Evolutionary conservation across 2,797 vertebrate genomes (phyloP).

Genomic region (Rhinoraja longicauda): DNA sequence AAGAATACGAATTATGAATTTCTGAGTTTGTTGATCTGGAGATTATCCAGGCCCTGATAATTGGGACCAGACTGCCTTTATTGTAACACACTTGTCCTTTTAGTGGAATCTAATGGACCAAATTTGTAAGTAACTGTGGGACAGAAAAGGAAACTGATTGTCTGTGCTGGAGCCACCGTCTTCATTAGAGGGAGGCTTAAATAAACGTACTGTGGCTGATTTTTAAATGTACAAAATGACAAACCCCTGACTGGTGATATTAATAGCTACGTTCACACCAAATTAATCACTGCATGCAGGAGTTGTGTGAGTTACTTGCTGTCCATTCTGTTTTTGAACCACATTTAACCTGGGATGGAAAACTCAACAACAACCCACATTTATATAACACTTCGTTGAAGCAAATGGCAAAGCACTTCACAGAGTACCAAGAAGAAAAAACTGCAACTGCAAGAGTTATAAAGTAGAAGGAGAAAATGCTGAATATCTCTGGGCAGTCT

Average conservation of each 20-base stretch:
- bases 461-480: too few relatives aligned
- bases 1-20: not conserved
- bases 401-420: not conserved
- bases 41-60: constrained; percentile 42
- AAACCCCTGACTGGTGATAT: not conserved
- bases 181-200: constrained; percentile 43
- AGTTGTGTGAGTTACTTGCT: not conserved
- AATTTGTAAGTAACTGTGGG: constrained; percentile 4
- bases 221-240: not conserved
- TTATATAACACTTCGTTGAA: not conserved
- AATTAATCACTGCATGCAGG: not conserved
- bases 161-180: constrained; percentile 47
- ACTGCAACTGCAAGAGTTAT: too few relatives aligned
- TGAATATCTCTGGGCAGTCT: too few relatives aligned
- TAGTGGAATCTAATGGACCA: constrained; percentile 46
- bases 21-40: constrained; percentile 36
- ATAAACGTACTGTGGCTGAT: constrained; percentile 24
- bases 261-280: not conserved
- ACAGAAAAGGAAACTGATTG: constrained; percentile 42
- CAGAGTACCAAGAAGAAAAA: not conserved
- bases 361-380: not conserved
- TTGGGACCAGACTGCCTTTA: constrained; percentile 41
- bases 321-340: not conserved
- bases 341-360: not conserved
- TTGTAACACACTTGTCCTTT: constrained; percentile 43